A percentile compares a stretch with the other conserved stretches of the same genome.
Evolutionary conservation across 2,888 invertebrate species (phyloP).

Genomic region (Melanchra persicariae): DNA sequence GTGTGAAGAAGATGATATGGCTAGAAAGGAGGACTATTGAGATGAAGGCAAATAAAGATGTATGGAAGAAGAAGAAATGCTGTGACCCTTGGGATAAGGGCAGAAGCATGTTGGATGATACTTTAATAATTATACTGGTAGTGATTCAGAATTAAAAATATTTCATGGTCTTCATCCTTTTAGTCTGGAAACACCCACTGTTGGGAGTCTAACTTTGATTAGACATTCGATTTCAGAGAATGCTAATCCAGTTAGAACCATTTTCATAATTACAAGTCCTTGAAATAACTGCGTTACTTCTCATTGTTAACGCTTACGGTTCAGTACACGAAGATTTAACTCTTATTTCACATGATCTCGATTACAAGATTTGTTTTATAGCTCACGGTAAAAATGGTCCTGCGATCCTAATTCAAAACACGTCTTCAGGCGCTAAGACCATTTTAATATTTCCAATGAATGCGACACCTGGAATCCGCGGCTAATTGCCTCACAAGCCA

Average conservation of each 20-base stretch:
- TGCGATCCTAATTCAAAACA: conserved; percentile 12
- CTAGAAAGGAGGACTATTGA: not conserved
- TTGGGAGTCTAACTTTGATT: not conserved
- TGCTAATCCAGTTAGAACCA: too few relatives aligned
- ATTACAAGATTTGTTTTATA: not conserved
- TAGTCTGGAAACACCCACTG: not conserved
- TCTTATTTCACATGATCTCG: not conserved
- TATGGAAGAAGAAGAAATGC: not conserved
- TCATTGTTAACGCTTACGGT: not conserved
- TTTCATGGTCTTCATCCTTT: not conserved
- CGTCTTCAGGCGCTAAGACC: conserved; percentile 14
- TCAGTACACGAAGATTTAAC: not conserved
- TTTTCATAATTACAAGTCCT: too few relatives aligned
- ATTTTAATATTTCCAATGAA: conserved; percentile 48
- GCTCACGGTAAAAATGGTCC: not conserved
- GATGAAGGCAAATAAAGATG: not conserved
- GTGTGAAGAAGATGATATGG: not conserved
- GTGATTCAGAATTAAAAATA: not conserved
- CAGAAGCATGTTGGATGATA: too few relatives aligned
- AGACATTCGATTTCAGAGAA: not conserved
- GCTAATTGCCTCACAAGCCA: conserved; percentile 54
- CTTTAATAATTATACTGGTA: too few relatives aligned
- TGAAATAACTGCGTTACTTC: not conserved
- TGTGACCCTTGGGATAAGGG: not conserved
- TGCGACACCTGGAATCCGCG: conserved; percentile 1